A percentile compares a stretch with the other conserved stretches of the same genome.
These are phyloP conservation scores for Indicator maculatus DNA, from an alignment of 2,113 vertebrate species.

Conservation along the genomic window DNA sequence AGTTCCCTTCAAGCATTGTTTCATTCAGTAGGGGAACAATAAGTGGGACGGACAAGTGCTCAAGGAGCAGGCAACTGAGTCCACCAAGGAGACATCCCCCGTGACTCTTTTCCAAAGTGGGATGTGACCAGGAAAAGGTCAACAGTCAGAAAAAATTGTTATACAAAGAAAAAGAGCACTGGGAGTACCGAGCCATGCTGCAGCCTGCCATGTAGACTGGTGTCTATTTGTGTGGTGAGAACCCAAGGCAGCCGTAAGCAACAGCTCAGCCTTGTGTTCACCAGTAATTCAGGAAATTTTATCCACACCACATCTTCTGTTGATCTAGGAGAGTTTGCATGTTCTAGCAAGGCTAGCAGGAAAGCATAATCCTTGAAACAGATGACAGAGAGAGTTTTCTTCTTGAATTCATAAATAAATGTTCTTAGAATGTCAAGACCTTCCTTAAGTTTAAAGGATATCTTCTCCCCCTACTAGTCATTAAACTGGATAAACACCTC, in stretches of 20 bases:
- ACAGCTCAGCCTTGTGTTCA: not conserved
- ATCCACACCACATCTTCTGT: not conserved
- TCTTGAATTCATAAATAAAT: not conserved
- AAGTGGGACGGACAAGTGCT: not conserved
- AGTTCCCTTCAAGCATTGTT: not conserved
- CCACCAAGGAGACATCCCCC: not conserved
- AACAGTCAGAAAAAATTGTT: not conserved
- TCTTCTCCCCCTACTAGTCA: not conserved
- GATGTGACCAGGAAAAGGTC: not conserved
- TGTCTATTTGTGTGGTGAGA: not conserved
- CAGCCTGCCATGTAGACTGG: not conserved
- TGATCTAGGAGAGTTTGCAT: not conserved
- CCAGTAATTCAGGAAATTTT: conserved; percentile 16
- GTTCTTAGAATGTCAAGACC: not conserved
- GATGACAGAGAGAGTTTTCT: not conserved
- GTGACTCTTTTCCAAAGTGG: not conserved
- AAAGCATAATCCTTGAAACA: not conserved
- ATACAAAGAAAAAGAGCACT: not conserved
- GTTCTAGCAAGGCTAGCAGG: not conserved
- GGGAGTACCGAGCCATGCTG: not conserved
- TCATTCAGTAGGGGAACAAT: not conserved
- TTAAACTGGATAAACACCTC: not conserved
- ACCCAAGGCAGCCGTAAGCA: not conserved
- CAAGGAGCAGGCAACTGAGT: not conserved
- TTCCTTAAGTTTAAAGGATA: not conserved